A percentile compares a stretch with the other conserved stretches of the same genome.
Conservation (phyloP, 2,888 invertebrate genomes). For the Drosophila sordidapex region DNA sequence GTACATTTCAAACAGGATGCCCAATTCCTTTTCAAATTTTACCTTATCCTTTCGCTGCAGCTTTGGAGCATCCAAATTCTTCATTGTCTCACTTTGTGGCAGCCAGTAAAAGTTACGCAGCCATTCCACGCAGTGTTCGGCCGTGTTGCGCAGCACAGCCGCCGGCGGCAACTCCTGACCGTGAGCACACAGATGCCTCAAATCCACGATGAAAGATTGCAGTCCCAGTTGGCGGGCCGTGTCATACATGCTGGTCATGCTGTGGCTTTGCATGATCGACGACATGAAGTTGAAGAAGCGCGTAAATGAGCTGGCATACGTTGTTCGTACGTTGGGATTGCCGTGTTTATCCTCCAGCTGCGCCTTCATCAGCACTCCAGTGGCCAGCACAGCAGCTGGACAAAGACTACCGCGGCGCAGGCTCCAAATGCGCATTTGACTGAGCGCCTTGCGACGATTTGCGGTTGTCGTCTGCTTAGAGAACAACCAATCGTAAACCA, state of each 20-base stretch:
- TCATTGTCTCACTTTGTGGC: constrained; percentile 70
- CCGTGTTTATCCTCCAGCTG: constrained; percentile 75
- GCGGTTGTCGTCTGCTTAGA: constrained; percentile 45
- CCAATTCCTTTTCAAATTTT: constrained; percentile 71
- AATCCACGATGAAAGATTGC: constrained; percentile 84
- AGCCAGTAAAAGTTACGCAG: constrained; percentile 83
- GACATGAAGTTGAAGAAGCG: constrained; percentile 85
- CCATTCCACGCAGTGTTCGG: constrained; percentile 82
- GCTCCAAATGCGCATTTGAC: constrained; percentile 81
- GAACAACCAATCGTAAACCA: constrained; percentile 81
- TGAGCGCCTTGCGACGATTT: constrained; percentile 64
- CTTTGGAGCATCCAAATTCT: constrained; percentile 70
- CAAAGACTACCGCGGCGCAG: constrained; percentile 81
- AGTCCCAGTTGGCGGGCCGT: constrained; percentile 82
- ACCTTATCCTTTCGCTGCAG: constrained; percentile 74
- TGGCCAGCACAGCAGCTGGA: constrained; percentile 83
- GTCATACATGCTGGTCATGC: constrained; percentile 83
- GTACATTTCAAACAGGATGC: constrained; percentile 70
- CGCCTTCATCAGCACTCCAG: constrained; percentile 79
- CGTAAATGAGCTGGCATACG: constrained; percentile 83
- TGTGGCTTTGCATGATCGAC: constrained; percentile 82
- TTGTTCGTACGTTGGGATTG: constrained; percentile 62
- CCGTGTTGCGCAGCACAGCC: constrained; percentile 75
- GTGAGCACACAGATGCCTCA: constrained; percentile 84
- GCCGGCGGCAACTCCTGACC: constrained; percentile 82